Conservation (phyloP, 2,888 invertebrate genomes). For the Lepeophtheirus nordmannii region DNA sequence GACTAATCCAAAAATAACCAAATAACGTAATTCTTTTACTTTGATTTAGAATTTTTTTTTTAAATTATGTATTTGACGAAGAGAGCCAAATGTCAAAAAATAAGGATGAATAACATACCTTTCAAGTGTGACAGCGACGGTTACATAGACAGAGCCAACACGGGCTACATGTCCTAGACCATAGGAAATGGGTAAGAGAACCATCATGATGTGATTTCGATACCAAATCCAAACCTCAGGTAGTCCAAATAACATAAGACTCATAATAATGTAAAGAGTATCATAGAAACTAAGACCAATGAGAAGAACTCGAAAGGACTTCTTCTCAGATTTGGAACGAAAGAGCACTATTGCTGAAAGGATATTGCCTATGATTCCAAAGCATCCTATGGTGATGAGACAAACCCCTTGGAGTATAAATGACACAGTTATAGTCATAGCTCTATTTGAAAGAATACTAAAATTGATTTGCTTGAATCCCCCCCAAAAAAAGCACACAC, state of each 20-base stretch:
- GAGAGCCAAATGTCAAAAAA: too few species aligned
- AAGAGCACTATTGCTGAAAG: neutral
- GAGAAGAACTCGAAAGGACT: conserved; percentile 2
- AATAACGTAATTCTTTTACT: too few species aligned
- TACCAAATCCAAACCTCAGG: conserved; percentile 14
- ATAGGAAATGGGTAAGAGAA: conserved; percentile 8
- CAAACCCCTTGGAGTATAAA: neutral
- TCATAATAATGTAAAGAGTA: conserved; percentile 8
- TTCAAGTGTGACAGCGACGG: conserved; percentile 16
- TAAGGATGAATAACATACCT: neutral
- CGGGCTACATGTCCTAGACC: conserved; percentile 19
- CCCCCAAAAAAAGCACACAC: too few species aligned
- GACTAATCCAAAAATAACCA: too few species aligned
- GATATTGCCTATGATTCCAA: neutral
- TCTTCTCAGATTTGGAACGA: neutral
- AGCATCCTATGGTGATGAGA: neutral
- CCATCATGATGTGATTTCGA: neutral
- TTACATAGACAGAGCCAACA: conserved; percentile 19
- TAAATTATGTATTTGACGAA: too few species aligned
- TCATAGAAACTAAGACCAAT: conserved; percentile 19
- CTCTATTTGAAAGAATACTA: too few species aligned
- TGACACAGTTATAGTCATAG: too few species aligned
- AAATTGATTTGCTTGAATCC: too few species aligned
- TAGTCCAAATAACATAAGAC: conserved; percentile 12
- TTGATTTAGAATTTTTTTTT: too few species aligned